phyloP scores from a whole-genome alignment of 2,888 invertebrate genomes.

The Linhomoeus sp. region DNA sequence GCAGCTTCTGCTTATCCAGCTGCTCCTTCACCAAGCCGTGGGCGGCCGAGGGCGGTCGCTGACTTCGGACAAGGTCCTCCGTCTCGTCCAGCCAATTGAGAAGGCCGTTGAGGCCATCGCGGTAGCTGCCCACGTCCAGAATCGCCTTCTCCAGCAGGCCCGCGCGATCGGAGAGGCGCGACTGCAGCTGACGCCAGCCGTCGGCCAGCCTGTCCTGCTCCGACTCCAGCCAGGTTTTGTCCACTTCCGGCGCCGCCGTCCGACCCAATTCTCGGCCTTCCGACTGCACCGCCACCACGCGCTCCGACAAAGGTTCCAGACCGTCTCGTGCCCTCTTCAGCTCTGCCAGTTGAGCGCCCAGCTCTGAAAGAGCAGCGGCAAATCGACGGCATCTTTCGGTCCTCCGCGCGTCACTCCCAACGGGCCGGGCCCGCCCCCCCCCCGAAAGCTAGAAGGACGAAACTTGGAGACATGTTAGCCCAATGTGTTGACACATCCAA shows the following conservation, averaged over 20 bases:
- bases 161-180: slow-evolving; percentile 63
- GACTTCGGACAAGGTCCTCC: slow-evolving; percentile 87
- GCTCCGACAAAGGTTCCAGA: slow-evolving; percentile 59
- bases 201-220: slow-evolving; percentile 78
- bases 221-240: slow-evolving; percentile 59
- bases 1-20: slow-evolving; percentile 79
- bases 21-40: slow-evolving; percentile 96
- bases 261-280: slow-evolving; percentile 67
- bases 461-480: too few relatives aligned
- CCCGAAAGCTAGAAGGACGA: too few relatives aligned
- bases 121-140: slow-evolving; percentile 85
- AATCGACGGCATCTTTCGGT: too few relatives aligned
- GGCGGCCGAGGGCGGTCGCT: slow-evolving; percentile 86
- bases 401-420: too few relatives aligned
- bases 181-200: slow-evolving; percentile 74
- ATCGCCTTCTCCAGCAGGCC: slow-evolving; percentile 71
- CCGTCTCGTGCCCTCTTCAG: slow-evolving; percentile 15
- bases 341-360: slow-evolving; percentile 9
- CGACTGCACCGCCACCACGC: slow-evolving; percentile 60
- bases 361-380: too few relatives aligned
- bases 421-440: too few relatives aligned
- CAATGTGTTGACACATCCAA: too few relatives aligned
- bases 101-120: slow-evolving; percentile 47
- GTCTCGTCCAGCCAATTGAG: slow-evolving; percentile 81
- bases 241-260: slow-evolving; percentile 67